Evolutionary conservation across 2,888 invertebrate species (phyloP), one percentile per base, ranked within the genome.

Genomic region (Synergus itoensis): DNA sequence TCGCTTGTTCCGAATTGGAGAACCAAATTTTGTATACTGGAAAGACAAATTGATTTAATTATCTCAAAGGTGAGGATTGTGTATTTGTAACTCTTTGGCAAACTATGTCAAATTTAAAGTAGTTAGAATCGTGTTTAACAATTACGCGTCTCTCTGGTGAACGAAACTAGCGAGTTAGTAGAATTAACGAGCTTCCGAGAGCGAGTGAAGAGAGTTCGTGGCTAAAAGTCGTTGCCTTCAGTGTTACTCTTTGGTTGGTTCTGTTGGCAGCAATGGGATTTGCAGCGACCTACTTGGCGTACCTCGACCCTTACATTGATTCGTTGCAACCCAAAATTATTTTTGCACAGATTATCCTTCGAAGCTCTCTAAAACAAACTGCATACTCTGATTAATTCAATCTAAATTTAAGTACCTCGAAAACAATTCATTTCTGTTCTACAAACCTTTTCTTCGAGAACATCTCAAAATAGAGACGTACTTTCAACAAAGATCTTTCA

Each of bases 221-320:
- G 80, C 75, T 64, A 73, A 41, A 78, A 80, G 85, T 82, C 79
- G 81, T 81, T 80, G 84, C 80, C 82, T 78, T 73, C n/a, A 48
- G 21, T 53, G 53, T 53, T 53, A 53, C 40, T 69, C 73, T 65
- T 81, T 78, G 77, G 83, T 79, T 80, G 81, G 85, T 84, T 86
- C 83, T 79, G 88, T 91, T 91, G 90, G 91, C 89, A 91, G 91
- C 91, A 89, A 87, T 91, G 90, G 87, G 87, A 91, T 88, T 88
- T 87, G 86, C 85, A 83, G 86, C 90, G 91, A 91, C 91, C 91
- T 91, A 91, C 90, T 92, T 91, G 89, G 89, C 91, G 92, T 91
- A 88, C 91, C 89, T 91, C 91, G 91, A 91, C 91, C 91, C 91
- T 89, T 86, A 86, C 91, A 90, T 91, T 89, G 91, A 91, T 90